phyloP scores from a whole-genome alignment of 2,888 invertebrate genomes.

The Andrena praecox region DNA sequence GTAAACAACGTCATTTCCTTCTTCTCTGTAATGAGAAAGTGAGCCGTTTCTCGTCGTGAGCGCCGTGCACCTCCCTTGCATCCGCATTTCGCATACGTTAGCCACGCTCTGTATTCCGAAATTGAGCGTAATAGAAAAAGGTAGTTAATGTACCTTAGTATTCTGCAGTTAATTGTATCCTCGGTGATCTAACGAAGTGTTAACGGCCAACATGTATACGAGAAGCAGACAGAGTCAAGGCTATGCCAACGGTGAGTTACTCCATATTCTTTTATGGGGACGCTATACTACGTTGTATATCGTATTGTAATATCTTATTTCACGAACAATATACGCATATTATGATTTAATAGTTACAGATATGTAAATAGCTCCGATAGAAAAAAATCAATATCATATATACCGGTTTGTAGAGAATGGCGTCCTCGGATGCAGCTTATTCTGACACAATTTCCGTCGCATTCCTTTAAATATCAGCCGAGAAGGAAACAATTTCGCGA shows the following conservation, averaged over 20 bases:
- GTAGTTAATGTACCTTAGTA: background rate
- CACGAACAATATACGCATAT: background rate
- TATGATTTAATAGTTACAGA: background rate
- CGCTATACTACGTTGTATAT: background rate
- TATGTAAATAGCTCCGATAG: conserved; percentile 8
- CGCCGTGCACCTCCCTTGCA: background rate
- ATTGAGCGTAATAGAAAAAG: background rate
- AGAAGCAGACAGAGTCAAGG: conserved; percentile 68
- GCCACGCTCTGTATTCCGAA: background rate
- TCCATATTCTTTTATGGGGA: background rate
- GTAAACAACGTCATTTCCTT: conserved; percentile 66
- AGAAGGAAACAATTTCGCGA: background rate
- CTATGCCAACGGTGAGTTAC: conserved; percentile 65
- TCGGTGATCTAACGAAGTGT: background rate
- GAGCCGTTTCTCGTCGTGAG: conserved; percentile 1
- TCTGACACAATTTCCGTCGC: conserved; percentile 8
- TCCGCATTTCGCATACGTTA: background rate
- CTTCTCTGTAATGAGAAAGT: conserved; percentile 40
- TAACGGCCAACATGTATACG: conserved; percentile 62
- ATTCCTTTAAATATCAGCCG: background rate
- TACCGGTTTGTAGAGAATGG: conserved; percentile 59
- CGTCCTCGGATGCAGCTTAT: conserved; percentile 42
- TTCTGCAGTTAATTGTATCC: conserved; percentile 9
- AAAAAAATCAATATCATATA: conserved; percentile 62
- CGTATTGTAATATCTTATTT: background rate